Evolutionary conservation across 92 coral and sea anemone genomes (phyloP).

Genomic region (Bergia sp.): DNA sequence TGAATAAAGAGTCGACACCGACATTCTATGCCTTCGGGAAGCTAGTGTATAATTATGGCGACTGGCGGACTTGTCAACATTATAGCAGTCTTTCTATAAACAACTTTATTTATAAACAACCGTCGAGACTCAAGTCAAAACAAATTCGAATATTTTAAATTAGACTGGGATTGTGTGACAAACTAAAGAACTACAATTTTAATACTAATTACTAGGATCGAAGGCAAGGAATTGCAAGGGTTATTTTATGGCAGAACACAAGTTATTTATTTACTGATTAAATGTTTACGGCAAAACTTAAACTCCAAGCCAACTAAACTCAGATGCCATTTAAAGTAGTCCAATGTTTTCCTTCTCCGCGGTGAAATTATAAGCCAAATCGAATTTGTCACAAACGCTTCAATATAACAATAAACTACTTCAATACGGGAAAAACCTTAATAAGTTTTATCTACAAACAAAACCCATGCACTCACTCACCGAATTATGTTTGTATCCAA

Average conservation of each 20-base stretch:
- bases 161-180: no score
- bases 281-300: no score
- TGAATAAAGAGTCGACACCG: no score
- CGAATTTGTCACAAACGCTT: background rate
- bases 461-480: slow-evolving; percentile 2
- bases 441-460: slow-evolving; percentile 16
- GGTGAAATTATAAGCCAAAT: background rate
- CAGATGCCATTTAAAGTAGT: background rate
- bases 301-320: background rate
- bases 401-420: background rate
- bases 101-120: no score
- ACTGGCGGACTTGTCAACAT: no score
- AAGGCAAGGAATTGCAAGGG: background rate
- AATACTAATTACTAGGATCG: background rate
- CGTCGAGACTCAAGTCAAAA: no score
- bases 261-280: background rate
- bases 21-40: no score
- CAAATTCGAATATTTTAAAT: no score
- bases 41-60: no score
- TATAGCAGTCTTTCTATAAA: no score
- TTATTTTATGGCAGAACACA: background rate
- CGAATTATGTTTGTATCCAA: slow-evolving; percentile 38
- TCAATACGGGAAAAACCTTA: slow-evolving; percentile 1
- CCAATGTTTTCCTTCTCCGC: background rate
- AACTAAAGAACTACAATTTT: no score